These are phyloP conservation scores for Agonum fuliginosum DNA, from an alignment of 2,888 invertebrate species.

Conservation along the genomic window DNA sequence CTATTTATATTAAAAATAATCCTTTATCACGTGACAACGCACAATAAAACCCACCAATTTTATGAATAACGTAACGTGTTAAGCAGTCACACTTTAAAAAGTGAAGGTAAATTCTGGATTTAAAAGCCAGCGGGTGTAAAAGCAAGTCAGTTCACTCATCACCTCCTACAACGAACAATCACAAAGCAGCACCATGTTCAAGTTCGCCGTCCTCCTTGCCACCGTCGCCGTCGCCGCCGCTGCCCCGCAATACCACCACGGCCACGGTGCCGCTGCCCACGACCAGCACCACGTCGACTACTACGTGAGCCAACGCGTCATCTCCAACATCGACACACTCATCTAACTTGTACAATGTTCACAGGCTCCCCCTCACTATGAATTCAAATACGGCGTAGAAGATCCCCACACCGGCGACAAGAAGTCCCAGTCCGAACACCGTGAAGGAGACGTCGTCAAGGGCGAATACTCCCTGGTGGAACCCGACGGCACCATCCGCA, in stretches of 20 bases:
- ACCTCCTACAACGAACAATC: background rate
- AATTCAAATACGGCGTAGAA: slow-evolving; percentile 35
- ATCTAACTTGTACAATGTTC: background rate
- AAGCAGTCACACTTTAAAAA: no score
- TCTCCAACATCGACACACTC: background rate
- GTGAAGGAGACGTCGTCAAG: slow-evolving; percentile 39
- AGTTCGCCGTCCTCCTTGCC: background rate
- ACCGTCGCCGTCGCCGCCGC: background rate
- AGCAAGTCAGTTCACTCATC: slow-evolving; percentile 5
- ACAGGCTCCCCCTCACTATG: slow-evolving; percentile 29
- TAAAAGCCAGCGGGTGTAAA: background rate
- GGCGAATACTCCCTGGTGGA: slow-evolving; percentile 45
- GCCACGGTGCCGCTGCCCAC: slow-evolving; percentile 1
- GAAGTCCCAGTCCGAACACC: slow-evolving; percentile 24
- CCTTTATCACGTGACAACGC: no score
- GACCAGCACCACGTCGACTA: slow-evolving; percentile 37
- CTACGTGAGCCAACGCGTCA: background rate
- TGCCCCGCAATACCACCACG: slow-evolving; percentile 8
- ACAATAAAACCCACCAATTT: no score
- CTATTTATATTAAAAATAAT: no score
- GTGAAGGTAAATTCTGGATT: slow-evolving; percentile 28
- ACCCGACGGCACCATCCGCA: slow-evolving; percentile 42
- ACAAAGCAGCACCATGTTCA: slow-evolving; percentile 11
- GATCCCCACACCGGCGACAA: slow-evolving; percentile 45
- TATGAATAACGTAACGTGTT: no score